A percentile compares a stretch with the other conserved stretches of the same genome.
phyloP scores from a whole-genome alignment of 2,113 vertebrate species.

The Cyphomyrus plagiostoma region DNA sequence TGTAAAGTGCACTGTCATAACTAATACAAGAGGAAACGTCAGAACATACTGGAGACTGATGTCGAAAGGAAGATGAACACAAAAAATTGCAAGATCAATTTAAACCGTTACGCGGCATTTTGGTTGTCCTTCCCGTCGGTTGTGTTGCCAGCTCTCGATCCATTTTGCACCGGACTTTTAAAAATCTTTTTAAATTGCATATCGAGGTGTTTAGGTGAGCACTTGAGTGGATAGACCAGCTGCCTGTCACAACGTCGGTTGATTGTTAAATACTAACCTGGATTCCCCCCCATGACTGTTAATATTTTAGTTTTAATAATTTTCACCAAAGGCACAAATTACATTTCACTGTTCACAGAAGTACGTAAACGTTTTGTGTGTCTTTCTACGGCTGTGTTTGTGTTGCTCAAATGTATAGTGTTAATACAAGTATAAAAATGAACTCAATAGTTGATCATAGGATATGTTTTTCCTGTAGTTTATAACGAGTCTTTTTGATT shows the following conservation, averaged over 20 bases:
- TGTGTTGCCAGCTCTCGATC: constrained; percentile 7
- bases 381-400: constrained; percentile 97
- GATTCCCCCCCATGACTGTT: background rate
- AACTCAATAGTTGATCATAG: constrained; percentile 85
- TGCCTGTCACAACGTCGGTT: background rate
- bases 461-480: constrained; percentile 84
- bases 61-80: background rate
- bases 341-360: constrained; percentile 81
- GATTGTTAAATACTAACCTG: background rate
- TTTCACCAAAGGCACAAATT: constrained; percentile 82
- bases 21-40: constrained; percentile 29
- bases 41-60: background rate
- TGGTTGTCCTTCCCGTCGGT: background rate
- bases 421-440: constrained; percentile 85
- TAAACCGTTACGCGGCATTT: background rate
- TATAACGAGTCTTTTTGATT: constrained; percentile 81
- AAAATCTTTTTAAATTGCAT: background rate
- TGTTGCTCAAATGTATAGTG: constrained; percentile 97
- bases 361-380: constrained; percentile 86
- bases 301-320: constrained; percentile 27
- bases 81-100: background rate
- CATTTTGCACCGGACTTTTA: background rate
- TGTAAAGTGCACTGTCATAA: constrained; percentile 48
- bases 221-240: background rate
- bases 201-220: background rate